phyloP scores from a whole-genome alignment of 2,113 vertebrate species.

The Mormyrus iriodes region DNA sequence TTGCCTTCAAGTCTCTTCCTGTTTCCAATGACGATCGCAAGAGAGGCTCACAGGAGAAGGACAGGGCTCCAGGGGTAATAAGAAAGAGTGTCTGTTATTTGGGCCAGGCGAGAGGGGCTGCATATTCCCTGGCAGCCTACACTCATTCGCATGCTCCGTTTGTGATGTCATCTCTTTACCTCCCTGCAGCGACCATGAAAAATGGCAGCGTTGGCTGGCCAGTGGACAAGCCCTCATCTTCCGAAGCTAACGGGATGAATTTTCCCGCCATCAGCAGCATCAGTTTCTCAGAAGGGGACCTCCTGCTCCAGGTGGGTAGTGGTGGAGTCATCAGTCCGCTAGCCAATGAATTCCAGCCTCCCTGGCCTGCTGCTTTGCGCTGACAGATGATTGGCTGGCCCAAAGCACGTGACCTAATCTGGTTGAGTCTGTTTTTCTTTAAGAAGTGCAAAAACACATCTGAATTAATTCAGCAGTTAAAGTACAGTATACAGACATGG shows the following conservation, averaged over 20 bases:
- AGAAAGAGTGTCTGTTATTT: neutral
- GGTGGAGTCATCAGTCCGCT: neutral
- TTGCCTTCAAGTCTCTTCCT: constrained; percentile 2
- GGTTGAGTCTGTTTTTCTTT: neutral
- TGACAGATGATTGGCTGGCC: neutral
- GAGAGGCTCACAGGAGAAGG: neutral
- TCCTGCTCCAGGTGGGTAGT: constrained; percentile 68
- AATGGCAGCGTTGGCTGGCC: constrained; percentile 17
- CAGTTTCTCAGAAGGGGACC: constrained; percentile 61
- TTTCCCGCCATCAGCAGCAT: neutral
- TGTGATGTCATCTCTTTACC: neutral
- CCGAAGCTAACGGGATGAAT: neutral
- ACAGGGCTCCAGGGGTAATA: neutral
- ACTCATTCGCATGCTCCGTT: neutral
- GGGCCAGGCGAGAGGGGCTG: neutral
- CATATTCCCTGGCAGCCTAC: neutral
- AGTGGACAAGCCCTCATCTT: constrained; percentile 17
- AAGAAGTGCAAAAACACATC: neutral
- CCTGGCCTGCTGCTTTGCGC: neutral
- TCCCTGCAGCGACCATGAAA: constrained; percentile 49
- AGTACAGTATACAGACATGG: neutral
- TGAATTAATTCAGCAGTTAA: neutral
- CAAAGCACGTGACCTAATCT: neutral
- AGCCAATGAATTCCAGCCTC: neutral
- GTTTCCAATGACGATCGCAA: constrained; percentile 4